phyloP scores from a whole-genome alignment of 1,140 invertebrate species.

The Euura saliciscinereae region DNA sequence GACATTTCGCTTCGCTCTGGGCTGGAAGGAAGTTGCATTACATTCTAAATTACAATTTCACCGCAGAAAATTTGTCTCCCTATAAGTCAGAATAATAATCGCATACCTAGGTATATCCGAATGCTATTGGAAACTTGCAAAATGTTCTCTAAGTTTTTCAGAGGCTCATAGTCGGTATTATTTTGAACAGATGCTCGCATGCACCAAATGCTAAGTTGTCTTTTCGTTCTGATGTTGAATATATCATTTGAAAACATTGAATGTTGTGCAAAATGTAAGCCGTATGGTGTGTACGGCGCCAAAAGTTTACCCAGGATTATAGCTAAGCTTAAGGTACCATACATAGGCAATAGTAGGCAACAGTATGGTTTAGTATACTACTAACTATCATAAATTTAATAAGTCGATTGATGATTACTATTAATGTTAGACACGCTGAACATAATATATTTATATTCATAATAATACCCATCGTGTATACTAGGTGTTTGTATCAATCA shows the following conservation, averaged over 20 bases:
- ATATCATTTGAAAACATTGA: background rate
- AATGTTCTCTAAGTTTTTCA: background rate
- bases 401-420: conserved; percentile 17
- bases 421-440: conserved; percentile 32
- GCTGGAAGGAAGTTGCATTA: background rate
- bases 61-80: background rate
- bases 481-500: conserved; percentile 10
- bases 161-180: background rate
- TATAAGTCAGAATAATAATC: background rate
- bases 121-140: background rate
- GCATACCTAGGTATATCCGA: background rate
- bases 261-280: background rate
- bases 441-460: conserved; percentile 48
- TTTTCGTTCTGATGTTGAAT: background rate
- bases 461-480: conserved; percentile 32
- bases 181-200: background rate
- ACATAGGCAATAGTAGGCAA: background rate
- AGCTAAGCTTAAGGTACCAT: background rate
- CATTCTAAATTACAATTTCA: background rate
- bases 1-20: background rate
- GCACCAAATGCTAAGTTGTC: background rate
- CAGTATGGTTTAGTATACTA: conserved; percentile 7
- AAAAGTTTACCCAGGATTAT: background rate
- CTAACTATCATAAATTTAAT: background rate
- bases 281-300: background rate